These are phyloP conservation scores for Hypotaenidia philippensis DNA, from an alignment of 2,797 vertebrate species.

Conservation along the genomic window DNA sequence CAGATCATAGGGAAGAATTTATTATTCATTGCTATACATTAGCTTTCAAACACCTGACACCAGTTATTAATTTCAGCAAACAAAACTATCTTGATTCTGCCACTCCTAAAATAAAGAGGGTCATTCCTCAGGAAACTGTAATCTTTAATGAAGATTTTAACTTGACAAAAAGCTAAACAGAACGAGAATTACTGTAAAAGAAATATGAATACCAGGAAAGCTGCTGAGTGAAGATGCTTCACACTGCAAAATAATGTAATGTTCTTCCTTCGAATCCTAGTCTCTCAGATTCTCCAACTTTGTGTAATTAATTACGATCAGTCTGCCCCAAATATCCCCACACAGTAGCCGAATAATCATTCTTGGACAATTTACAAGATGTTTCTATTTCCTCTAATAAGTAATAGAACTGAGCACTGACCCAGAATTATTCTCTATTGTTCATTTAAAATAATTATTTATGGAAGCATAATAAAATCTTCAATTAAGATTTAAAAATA, in stretches of 20 bases:
- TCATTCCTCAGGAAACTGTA: neutral
- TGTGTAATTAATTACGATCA: neutral
- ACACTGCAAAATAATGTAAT: neutral
- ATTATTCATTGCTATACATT: neutral
- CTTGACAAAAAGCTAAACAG: neutral
- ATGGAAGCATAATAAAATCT: neutral
- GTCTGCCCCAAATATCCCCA: neutral
- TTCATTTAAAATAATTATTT: neutral
- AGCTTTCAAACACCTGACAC: neutral
- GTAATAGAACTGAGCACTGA: neutral
- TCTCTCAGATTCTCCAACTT: neutral
- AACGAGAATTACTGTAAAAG: neutral
- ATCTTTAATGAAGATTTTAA: neutral
- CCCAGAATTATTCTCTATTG: neutral
- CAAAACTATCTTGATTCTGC: neutral
- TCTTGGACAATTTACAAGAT: neutral
- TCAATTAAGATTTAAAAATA: neutral
- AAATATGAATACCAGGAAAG: neutral
- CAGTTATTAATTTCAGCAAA: neutral
- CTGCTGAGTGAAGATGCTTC: neutral
- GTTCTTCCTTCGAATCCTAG: neutral
- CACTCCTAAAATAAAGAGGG: neutral
- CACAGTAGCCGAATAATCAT: neutral
- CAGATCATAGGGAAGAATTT: neutral
- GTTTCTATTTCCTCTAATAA: neutral